Conservation (phyloP, 2,797 vertebrate species). For the Anguilla marmorata region DNA sequence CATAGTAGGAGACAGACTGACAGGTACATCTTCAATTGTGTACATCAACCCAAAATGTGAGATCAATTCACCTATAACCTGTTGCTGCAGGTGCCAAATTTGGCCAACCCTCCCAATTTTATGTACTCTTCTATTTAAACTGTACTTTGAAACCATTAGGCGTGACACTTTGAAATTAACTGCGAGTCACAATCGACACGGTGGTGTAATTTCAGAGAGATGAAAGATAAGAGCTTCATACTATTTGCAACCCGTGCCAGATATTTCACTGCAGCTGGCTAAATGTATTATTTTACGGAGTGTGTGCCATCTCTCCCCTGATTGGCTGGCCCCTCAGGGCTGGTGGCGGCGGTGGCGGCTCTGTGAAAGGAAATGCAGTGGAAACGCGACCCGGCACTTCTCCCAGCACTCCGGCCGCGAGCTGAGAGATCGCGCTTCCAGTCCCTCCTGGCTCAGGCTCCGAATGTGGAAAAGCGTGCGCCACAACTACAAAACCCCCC, state of each 20-base stretch:
- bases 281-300: background rate
- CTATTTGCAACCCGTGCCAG: background rate
- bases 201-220: background rate
- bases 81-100: no score
- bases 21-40: background rate
- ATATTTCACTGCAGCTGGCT: background rate
- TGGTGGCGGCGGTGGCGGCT: background rate
- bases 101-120: no score
- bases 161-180: background rate
- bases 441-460: background rate
- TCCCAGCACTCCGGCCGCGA: background rate
- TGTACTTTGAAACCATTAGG: background rate
- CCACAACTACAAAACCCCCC: background rate
- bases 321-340: background rate
- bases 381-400: background rate
- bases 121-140: no score
- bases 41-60: background rate
- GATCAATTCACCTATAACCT: background rate
- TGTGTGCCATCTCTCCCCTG: background rate
- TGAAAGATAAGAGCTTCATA: background rate
- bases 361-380: background rate
- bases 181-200: background rate
- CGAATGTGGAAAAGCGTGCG: background rate
- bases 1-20: background rate
- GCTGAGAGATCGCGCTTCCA: background rate